Evolutionary conservation across 2,797 vertebrate genomes (phyloP).

Genomic region (Nannoperca australis): DNA sequence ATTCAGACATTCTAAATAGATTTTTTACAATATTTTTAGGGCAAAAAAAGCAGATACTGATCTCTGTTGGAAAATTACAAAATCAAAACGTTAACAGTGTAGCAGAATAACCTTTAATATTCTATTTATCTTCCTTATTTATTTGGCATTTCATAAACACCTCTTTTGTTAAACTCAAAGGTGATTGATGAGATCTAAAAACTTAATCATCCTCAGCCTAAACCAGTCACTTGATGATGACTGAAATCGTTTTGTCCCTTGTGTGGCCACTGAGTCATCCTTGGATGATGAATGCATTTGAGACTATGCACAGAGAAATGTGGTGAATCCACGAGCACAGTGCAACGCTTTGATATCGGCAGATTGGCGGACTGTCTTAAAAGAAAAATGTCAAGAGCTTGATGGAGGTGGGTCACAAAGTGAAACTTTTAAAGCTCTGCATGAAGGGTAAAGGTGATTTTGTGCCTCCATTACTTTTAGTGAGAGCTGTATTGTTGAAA

Average conservation of each 20-base stretch:
- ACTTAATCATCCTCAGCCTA: slow-evolving; percentile 22
- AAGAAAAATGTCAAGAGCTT: slow-evolving; percentile 34
- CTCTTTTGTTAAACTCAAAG: slow-evolving; percentile 23
- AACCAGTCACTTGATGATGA: slow-evolving; percentile 45
- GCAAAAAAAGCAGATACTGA: slow-evolving; percentile 32
- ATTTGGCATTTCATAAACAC: slow-evolving; percentile 37
- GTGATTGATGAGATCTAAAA: slow-evolving; percentile 51
- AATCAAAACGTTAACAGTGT: not conserved
- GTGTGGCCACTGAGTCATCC: slow-evolving; percentile 41
- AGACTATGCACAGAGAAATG: slow-evolving; percentile 28
- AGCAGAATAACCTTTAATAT: slow-evolving; percentile 20
- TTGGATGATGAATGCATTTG: slow-evolving; percentile 52
- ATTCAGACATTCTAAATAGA: not conserved
- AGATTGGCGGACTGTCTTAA: slow-evolving; percentile 30
- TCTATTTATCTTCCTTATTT: slow-evolving; percentile 41
- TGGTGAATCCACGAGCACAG: slow-evolving; percentile 19
- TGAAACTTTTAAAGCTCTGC: slow-evolving; percentile 30
- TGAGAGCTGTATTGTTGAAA: slow-evolving; percentile 13
- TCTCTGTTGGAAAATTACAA: slow-evolving; percentile 26
- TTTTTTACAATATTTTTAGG: slow-evolving; percentile 24
- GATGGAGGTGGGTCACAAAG: slow-evolving; percentile 14
- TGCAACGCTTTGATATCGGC: slow-evolving; percentile 36
- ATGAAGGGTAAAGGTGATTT: slow-evolving; percentile 17
- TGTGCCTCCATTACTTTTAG: slow-evolving; percentile 7
- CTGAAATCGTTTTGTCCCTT: slow-evolving; percentile 29